Conservation (phyloP, 2,888 invertebrate genomes). For the Oscheius sp. region DNA sequence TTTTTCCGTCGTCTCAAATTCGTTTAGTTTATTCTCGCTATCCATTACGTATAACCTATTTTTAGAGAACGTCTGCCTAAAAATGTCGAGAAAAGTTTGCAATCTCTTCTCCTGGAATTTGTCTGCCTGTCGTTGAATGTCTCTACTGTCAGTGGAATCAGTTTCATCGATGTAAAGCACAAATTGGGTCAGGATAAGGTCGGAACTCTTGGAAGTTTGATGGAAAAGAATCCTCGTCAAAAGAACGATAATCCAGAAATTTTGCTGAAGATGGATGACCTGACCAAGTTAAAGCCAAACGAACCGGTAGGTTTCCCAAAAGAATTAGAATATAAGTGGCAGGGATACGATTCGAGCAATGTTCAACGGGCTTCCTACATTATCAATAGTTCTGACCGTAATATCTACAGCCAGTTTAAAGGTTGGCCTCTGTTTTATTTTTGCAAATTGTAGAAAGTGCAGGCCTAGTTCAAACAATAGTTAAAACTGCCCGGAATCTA, state of each 20-base stretch:
- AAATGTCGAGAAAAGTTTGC: background rate
- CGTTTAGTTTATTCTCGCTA: background rate
- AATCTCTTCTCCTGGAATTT: slow-evolving; percentile 9
- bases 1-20: background rate
- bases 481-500: background rate
- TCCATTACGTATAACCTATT: background rate
- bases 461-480: background rate
- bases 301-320: slow-evolving; percentile 8
- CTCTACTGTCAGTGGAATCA: slow-evolving; percentile 8
- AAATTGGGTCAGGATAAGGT: background rate
- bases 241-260: slow-evolving; percentile 8
- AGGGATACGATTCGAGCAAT: slow-evolving; percentile 19
- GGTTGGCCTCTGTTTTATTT: background rate
- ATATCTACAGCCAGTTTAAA: slow-evolving; percentile 6
- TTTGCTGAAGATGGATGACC: slow-evolving; percentile 7
- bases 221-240: background rate
- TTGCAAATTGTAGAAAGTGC: background rate
- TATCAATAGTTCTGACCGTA: background rate
- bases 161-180: slow-evolving; percentile 4
- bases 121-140: slow-evolving; percentile 2
- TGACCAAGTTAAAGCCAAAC: slow-evolving; percentile 1
- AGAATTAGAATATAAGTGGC: slow-evolving; percentile 1
- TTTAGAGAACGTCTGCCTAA: slow-evolving; percentile 13
- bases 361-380: slow-evolving; percentile 21
- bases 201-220: slow-evolving; percentile 1